These are phyloP conservation scores for Coturnix japonica DNA, from an alignment of 2,113 vertebrate species.

Conservation along the genomic window DNA sequence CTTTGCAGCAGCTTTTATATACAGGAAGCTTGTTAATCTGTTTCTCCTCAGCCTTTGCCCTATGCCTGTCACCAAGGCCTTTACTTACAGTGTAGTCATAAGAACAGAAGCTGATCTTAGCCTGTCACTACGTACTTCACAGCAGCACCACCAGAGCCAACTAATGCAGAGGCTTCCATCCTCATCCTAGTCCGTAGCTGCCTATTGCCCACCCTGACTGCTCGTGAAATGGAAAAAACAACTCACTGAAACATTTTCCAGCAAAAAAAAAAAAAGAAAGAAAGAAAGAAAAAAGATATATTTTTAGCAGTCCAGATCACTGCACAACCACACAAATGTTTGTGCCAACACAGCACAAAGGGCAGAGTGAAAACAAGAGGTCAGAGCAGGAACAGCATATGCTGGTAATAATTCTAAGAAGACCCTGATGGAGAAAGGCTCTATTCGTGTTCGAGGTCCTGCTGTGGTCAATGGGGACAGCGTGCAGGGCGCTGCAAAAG, in stretches of 20 bases:
- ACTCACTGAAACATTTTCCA: slow-evolving; percentile 21
- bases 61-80: background rate
- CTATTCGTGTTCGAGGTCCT: background rate
- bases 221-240: background rate
- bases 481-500: background rate
- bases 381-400: background rate
- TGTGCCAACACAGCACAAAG: background rate
- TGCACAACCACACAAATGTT: background rate
- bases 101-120: background rate
- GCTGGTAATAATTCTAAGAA: background rate
- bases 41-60: background rate
- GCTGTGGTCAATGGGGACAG: no score
- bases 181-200: background rate
- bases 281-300: background rate
- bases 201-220: background rate
- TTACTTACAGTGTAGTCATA: no score
- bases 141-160: background rate
- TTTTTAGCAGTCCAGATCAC: slow-evolving; percentile 14
- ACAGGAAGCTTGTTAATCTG: background rate
- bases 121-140: background rate
- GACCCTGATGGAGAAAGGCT: background rate
- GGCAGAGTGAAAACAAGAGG: background rate
- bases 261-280: background rate
- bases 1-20: background rate
- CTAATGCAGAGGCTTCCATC: background rate